Percentiles rank a stretch among this genome's conserved stretches.
These are phyloP conservation scores for Oligia strigilis DNA, from an alignment of 2,888 invertebrate genomes.

Conservation along the genomic window DNA sequence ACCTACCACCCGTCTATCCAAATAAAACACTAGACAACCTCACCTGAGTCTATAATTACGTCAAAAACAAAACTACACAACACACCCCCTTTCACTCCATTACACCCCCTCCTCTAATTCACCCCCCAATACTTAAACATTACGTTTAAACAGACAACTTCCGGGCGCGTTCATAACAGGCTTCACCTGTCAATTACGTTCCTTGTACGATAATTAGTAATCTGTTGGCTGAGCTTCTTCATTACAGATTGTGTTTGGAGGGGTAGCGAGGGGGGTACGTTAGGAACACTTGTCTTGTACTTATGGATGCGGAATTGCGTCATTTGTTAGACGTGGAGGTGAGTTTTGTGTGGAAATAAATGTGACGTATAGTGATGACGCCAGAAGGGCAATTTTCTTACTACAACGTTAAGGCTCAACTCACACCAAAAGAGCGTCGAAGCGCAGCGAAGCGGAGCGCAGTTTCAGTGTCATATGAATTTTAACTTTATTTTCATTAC, in stretches of 20 bases:
- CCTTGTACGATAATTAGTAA: slow-evolving; percentile 57
- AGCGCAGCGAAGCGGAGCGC: no score
- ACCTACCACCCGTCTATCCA: not conserved
- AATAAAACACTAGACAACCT: slow-evolving; percentile 1
- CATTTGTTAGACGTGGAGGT: slow-evolving; percentile 5
- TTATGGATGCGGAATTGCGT: slow-evolving; percentile 34
- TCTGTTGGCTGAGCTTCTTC: slow-evolving; percentile 54
- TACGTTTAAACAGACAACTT: slow-evolving; percentile 49
- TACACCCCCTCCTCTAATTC: slow-evolving; percentile 1
- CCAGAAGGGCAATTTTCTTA: not conserved
- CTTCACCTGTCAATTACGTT: slow-evolving; percentile 62
- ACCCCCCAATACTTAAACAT: slow-evolving; percentile 40
- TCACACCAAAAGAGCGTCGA: no score
- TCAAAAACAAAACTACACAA: slow-evolving; percentile 43
- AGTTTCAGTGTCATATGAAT: no score
- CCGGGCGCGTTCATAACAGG: slow-evolving; percentile 45
- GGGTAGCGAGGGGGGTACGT: slow-evolving; percentile 2
- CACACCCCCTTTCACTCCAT: not conserved
- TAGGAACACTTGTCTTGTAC: slow-evolving; percentile 34
- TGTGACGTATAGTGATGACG: not conserved
- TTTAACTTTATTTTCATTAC: no score
- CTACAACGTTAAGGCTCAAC: no score
- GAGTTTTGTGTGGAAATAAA: slow-evolving; percentile 6
- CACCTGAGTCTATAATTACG: slow-evolving; percentile 18
- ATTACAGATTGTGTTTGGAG: slow-evolving; percentile 47